Evolutionary conservation across 2,113 vertebrate species (phyloP), one percentile per base, ranked within the genome.

Genomic region (Sorex araneus): DNA sequence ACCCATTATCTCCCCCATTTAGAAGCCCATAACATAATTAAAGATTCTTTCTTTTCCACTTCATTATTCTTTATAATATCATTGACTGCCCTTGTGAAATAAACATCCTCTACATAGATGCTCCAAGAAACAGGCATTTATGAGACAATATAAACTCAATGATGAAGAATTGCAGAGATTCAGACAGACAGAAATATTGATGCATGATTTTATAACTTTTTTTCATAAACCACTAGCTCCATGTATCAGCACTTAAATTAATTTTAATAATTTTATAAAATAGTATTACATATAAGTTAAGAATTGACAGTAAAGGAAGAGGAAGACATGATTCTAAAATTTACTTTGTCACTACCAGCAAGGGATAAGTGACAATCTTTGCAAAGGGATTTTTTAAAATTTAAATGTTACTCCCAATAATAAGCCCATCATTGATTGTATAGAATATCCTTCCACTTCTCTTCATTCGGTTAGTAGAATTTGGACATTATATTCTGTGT

Each of bases 251-350:
- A 74, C 4, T 67, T 87, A 2, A n/a, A 47, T 77, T 86, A 23
- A 34, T 63, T 83, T 40, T 40, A 40, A 40, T 40, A 40, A 50
- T 50, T 93, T 90, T 25, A 84, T 86, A 92, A 76, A 0, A 71
- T 50, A 2, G 74, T 57, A 18, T 36, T 69, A 36, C 4, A n/a
- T 1, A 76, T 2, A 84, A 84, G 70, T 43, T 66, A 87, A 84
- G 6, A 34, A 54, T 36, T 43, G 6, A 2, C 64, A n/a, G 73
- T 63, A 40, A 57, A 80, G 10, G 12, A 60, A 3, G 1, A 60
- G 57, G 57, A 63, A 63, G 60, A 63, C 8, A 79, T 0, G 0
- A 11, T 84, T 71, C 16, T 3, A 76, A 40, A 70, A 84, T 54
- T 69, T 36, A 60, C 2, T 25, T 75, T 4, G 7, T 1, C 57